Evolutionary conservation across 1,140 invertebrate species (phyloP).

Genomic region (Drosophila repleta): DNA sequence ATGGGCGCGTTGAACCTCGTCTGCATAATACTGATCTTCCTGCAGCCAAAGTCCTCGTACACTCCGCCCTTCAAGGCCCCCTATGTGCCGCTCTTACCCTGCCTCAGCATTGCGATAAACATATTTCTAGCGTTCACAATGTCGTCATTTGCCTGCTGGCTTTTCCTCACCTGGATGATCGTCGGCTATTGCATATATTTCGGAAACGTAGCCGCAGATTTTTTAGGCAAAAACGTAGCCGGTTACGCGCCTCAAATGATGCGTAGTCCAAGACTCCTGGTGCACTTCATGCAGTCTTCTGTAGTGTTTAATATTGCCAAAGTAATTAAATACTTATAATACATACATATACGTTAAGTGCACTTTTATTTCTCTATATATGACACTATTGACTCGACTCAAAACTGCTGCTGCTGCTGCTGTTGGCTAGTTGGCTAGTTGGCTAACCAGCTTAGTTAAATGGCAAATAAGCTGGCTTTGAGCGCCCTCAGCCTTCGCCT

Average conservation of each 20-base stretch:
- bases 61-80: constrained; percentile 88
- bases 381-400: not conserved
- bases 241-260: too few species aligned
- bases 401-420: too few species aligned
- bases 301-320: too few species aligned
- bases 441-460: constrained; percentile 70
- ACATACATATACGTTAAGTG: too few species aligned
- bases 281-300: too few species aligned
- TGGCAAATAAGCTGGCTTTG: constrained; percentile 58
- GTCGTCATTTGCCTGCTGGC: constrained; percentile 89
- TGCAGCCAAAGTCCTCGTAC: constrained; percentile 69
- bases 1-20: constrained; percentile 25
- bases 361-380: too few species aligned
- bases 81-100: constrained; percentile 92
- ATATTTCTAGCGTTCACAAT: constrained; percentile 95
- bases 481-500: constrained; percentile 3
- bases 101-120: constrained; percentile 93
- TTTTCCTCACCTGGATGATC: constrained; percentile 89
- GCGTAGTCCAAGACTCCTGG: too few species aligned
- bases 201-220: constrained; percentile 7
- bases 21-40: constrained; percentile 58
- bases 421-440: too few species aligned
- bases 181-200: constrained; percentile 88
- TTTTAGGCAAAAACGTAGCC: not conserved
- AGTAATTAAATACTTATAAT: too few species aligned